These are phyloP conservation scores for Alexandromys oeconomus DNA, from an alignment of 2,797 vertebrate species.

Conservation along the genomic window DNA sequence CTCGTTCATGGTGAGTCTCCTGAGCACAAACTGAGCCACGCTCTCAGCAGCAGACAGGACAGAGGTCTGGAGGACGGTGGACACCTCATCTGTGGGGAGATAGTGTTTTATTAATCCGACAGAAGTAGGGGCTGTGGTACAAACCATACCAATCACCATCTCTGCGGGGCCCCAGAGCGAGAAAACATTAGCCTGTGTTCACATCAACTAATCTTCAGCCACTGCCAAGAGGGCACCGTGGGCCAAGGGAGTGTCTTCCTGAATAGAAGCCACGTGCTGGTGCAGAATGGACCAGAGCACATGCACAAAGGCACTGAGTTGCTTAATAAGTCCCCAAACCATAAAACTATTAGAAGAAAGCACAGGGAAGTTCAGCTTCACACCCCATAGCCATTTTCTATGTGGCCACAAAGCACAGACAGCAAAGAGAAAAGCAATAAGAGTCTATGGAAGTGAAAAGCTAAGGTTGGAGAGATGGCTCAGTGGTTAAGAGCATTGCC, in stretches of 20 bases:
- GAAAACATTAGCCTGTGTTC: neutral
- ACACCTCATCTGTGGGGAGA: conserved; percentile 88
- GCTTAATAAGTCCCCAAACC: neutral
- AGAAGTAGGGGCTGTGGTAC: neutral
- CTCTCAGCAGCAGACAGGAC: conserved; percentile 88
- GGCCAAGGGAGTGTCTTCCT: neutral
- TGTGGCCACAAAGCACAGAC: neutral
- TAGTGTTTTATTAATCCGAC: neutral
- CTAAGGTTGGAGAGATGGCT: no score
- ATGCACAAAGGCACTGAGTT: neutral
- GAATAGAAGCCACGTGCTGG: neutral
- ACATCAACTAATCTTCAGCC: neutral
- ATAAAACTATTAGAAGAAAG: neutral
- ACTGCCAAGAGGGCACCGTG: neutral
- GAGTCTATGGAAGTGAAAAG: neutral
- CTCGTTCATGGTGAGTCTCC: conserved; percentile 91
- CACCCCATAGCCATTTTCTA: neutral
- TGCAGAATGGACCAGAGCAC: neutral
- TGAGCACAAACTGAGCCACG: conserved; percentile 92
- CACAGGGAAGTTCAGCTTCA: neutral
- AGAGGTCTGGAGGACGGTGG: conserved; percentile 85
- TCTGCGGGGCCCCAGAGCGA: neutral
- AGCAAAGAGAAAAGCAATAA: neutral
- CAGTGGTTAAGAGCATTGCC: no score
- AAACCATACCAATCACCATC: neutral